Evolutionary conservation across 2,113 vertebrate species (phyloP).

Genomic region (Cichladusa arquata): DNA sequence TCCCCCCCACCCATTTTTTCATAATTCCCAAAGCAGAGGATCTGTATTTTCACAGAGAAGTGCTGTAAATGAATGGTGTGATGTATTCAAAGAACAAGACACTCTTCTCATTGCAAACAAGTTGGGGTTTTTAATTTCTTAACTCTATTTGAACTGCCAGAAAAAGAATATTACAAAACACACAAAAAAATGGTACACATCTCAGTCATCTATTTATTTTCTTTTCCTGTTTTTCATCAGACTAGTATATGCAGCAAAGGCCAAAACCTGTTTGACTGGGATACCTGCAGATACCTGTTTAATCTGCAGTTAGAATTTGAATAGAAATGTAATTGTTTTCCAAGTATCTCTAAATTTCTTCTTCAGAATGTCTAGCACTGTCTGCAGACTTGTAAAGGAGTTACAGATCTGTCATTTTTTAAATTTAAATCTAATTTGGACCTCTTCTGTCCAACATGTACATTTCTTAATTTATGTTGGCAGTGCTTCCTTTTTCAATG

Average conservation of each 20-base stretch:
- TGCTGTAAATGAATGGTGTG: not conserved
- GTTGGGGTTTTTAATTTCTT: not conserved
- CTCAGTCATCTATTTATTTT: slow-evolving; percentile 47
- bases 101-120: not conserved
- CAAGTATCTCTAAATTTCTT: not conserved
- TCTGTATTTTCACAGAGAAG: not conserved
- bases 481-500: not conserved
- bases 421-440: not conserved
- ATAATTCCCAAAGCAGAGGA: not conserved
- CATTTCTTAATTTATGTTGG: not conserved
- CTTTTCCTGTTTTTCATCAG: slow-evolving; percentile 65
- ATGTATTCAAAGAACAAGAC: slow-evolving; percentile 5
- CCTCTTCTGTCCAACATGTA: not conserved
- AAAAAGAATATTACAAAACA: not conserved
- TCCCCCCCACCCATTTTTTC: not conserved
- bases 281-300: not conserved
- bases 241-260: not conserved
- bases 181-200: not conserved
- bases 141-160: not conserved
- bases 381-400: not conserved
- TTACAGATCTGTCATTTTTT: not conserved
- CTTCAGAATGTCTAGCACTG: not conserved
- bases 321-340: not conserved
- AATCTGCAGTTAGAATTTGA: not conserved
- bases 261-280: not conserved